Evolutionary conservation across 2,113 vertebrate genomes (phyloP), one percentile per base, ranked within the genome.

Genomic region (Gavialis gangeticus): DNA sequence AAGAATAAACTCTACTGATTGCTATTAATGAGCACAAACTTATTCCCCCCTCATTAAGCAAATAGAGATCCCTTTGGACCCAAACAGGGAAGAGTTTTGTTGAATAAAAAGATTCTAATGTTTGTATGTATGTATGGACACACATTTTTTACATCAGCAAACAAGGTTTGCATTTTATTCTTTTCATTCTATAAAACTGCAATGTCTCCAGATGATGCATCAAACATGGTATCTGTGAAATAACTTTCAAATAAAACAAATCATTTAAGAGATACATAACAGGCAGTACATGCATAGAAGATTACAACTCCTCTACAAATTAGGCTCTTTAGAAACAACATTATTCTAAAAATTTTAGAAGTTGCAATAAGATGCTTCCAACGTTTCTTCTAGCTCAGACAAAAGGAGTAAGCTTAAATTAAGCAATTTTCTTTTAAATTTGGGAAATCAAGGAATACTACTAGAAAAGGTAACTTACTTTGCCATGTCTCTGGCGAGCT

Each of bases 401-500:
- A 73, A 73, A 73, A 34, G 67, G 19, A 71, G 37, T 37, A 12
- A 79, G 24, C 27, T 89, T 27, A 77, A 73, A 12, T 64, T 13
- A 69, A 75, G 2, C 27, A 64, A 12, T 16, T 56, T 75, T 28
- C 54, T 60, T 76, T 76, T 71, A 95, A 55, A 8, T 62, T 14
- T 4, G 46, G 71, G 24, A 56, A 71, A 54, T 10, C 8, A 71
- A 27, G 79, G 1, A 2, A 2, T 5, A 1, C 2, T 1, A 13
- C 1, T 3, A 27, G 4, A 1, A 46, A 62, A 6, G 3, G 18
- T 79, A 57, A 83, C 97, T 97, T 95, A 99, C 99, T 99, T 99
- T 91, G 99, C 99, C 99, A 99, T 99, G 97, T 99, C 99, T 83
- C 99, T 99, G 22, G 99, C 98, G 85, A 99, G 96, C 92, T 99